These are phyloP conservation scores for Eonycteris spelaea DNA, from an alignment of 2,113 vertebrate genomes.

Conservation along the genomic window DNA sequence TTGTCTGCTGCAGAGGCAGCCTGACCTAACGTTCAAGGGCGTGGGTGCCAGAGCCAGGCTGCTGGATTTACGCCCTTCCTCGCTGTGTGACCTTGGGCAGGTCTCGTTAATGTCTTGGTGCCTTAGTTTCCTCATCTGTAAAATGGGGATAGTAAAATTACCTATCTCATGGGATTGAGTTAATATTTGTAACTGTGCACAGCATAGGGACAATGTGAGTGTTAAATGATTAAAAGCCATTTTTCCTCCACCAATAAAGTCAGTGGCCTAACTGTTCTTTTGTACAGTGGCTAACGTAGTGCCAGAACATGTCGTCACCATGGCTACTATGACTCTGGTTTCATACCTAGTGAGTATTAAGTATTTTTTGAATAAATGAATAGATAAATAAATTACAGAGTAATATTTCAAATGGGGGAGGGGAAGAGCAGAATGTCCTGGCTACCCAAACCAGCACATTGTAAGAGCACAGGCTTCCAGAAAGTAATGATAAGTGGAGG, in stretches of 20 bases:
- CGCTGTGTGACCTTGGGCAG: not conserved
- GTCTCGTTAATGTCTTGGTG: not conserved
- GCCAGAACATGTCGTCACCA: not conserved
- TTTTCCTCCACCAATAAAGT: not conserved
- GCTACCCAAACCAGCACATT: not conserved
- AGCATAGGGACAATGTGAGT: not conserved
- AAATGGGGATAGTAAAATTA: not conserved
- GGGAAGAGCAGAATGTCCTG: too few species aligned
- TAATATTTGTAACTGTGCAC: not conserved
- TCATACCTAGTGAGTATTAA: not conserved
- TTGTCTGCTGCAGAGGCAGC: not conserved
- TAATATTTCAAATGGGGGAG: not conserved
- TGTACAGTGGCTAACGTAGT: too few species aligned
- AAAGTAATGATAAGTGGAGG: not conserved
- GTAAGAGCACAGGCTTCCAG: not conserved
- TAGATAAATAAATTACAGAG: not conserved
- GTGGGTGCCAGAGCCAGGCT: not conserved
- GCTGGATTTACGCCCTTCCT: not conserved
- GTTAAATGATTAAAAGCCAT: not conserved
- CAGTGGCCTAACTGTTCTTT: not conserved
- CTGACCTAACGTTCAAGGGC: not conserved
- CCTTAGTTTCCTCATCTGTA: not conserved
- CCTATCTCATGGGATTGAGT: not conserved
- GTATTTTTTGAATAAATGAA: not conserved
- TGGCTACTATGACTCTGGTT: not conserved